These are phyloP conservation scores for Antheraea pernyi DNA, from an alignment of 1,140 invertebrate genomes.

Conservation along the genomic window DNA sequence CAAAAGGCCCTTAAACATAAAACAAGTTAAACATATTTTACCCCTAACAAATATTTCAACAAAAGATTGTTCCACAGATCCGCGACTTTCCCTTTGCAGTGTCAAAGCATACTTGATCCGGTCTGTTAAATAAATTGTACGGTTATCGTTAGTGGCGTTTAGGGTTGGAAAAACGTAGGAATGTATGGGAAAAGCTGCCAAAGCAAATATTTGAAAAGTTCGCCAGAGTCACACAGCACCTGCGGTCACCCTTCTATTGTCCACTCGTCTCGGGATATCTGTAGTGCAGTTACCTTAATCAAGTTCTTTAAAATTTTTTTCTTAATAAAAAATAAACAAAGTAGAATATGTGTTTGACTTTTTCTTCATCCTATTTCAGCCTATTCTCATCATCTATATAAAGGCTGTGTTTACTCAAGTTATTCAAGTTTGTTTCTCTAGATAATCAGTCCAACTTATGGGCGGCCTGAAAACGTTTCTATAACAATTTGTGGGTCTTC, in stretches of 20 bases:
- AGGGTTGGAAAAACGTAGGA: conserved; percentile 48
- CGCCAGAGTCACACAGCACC: conserved; percentile 47
- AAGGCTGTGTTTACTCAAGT: too few relatives aligned
- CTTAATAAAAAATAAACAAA: too few relatives aligned
- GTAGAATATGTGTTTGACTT: too few relatives aligned
- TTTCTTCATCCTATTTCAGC: too few relatives aligned
- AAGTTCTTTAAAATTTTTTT: too few relatives aligned
- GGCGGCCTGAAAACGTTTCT: too few relatives aligned
- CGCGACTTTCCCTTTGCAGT: conserved; percentile 53
- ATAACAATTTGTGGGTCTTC: too few relatives aligned
- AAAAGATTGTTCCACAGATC: conserved; percentile 43
- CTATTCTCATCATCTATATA: too few relatives aligned
- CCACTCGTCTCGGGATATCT: conserved; percentile 39
- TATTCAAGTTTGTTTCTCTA: too few relatives aligned
- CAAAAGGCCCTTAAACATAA: neutral
- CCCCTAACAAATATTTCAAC: conserved; percentile 49
- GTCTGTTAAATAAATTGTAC: conserved; percentile 64
- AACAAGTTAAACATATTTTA: conserved; percentile 27
- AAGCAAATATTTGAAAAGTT: conserved; percentile 76
- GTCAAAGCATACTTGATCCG: conserved; percentile 77
- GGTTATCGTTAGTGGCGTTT: conserved; percentile 63
- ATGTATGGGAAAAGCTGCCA: conserved; percentile 62
- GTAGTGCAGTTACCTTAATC: conserved; percentile 22
- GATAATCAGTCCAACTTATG: too few relatives aligned
- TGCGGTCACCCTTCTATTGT: conserved; percentile 65